Base-by-base conservation (phyloP, 2,888 invertebrate species). In the Stramonita haemastoma region DNA sequence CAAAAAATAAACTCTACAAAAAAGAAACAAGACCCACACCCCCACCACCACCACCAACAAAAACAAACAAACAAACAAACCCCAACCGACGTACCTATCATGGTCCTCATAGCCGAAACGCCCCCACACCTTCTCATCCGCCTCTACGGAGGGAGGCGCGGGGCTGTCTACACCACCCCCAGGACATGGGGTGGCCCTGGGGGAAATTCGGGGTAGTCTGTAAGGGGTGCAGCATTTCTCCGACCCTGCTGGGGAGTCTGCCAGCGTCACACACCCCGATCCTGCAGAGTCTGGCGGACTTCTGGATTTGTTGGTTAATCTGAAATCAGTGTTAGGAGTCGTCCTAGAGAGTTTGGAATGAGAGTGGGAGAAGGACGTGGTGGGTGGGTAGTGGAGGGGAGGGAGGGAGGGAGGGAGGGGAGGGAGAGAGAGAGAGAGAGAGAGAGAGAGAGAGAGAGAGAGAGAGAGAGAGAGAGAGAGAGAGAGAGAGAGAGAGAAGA, bases 81-180 rank as follows among this genome's bases (percentile, higher is more conserved):
- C 66, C 15, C 66, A 66, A 66, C 13, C 36, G 26, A 84, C 84
- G 46, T 88, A 93, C 93, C 92, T 93, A 36, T 93, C 91, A 13
- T 92, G 90, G 73, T 93, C 92, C 89, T 94, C 93, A 86, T 92
- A 94, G 5, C 94, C 94, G 89, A 93, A 92, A 19, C 93, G 89
- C 70, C 93, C 93, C 92, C 93, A 94, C 90, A 90, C 86, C 90
- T 92, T 93, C 29, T 92, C 92, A 15, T 88, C 87, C 0, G 90
- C 91, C 0, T 91, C 91, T 11, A 88, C 60, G 6, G 89, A 88
- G 60, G 79, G 32, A 17, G 81, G 81, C 5, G 77, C 81, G 26
- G 88, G 89, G 8, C 70, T 73, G 70, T 60, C 60, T 8, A 46
- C 81, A 4, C 81, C 81, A 17, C 32, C 17, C 36, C 22, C 22